Percentiles rank a stretch among this genome's conserved stretches.
Conservation (phyloP, 1,140 invertebrate genomes). For the Alviniconcha marisindica region DNA sequence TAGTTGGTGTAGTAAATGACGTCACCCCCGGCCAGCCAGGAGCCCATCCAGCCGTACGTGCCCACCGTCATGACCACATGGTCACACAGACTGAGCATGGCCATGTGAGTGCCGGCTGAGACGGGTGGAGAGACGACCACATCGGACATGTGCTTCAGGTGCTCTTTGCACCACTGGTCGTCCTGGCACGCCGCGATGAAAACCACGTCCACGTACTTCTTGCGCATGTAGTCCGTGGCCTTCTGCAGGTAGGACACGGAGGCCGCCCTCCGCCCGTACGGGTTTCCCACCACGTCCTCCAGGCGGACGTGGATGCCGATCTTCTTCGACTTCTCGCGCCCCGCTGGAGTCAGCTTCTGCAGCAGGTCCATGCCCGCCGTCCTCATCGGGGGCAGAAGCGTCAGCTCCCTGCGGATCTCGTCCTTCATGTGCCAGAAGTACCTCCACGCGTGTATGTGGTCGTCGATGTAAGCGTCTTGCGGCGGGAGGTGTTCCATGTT, state of each 20-base stretch:
- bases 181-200: constrained; percentile 61
- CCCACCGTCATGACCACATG: constrained; percentile 67
- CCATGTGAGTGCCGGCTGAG: constrained; percentile 63
- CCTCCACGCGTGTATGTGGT: constrained; percentile 46
- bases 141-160: neutral
- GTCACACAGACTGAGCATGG: constrained; percentile 62
- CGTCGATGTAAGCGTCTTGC: constrained; percentile 21
- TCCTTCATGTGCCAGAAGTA: constrained; percentile 42
- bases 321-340: neutral
- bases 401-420: neutral
- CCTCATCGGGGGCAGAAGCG: neutral
- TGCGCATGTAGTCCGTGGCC: constrained; percentile 44
- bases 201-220: constrained; percentile 29
- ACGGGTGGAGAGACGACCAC: constrained; percentile 47
- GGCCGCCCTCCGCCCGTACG: neutral
- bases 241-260: constrained; percentile 39
- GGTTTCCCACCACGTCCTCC: constrained; percentile 23
- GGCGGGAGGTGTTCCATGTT: neutral
- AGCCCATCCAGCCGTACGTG: constrained; percentile 70
- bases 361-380: constrained; percentile 11
- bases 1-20: constrained; percentile 58
- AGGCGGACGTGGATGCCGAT: constrained; percentile 49
- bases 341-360: neutral
- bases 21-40: constrained; percentile 64
- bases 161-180: constrained; percentile 47